Conservation (phyloP, 2,113 vertebrate genomes). For the Chaenogobius annularis region DNA sequence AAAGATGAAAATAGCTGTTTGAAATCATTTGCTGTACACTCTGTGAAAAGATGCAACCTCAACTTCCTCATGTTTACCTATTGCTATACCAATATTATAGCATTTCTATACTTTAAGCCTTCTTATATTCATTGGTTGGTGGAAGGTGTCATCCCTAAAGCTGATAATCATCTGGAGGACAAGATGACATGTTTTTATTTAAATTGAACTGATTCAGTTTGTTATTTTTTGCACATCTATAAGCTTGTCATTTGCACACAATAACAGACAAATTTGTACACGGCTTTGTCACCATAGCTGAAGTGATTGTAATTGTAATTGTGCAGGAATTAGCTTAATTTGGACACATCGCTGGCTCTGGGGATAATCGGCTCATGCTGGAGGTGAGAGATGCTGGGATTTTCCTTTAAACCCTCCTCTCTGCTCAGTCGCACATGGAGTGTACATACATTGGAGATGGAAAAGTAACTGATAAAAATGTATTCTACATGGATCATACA, state of each 20-base stretch:
- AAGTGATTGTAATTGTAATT: slow-evolving; percentile 49
- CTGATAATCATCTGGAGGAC: slow-evolving; percentile 7
- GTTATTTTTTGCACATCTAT: slow-evolving; percentile 25
- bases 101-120: background rate
- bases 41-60: too few relatives aligned
- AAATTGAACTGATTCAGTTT: slow-evolving; percentile 22
- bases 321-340: slow-evolving; percentile 56
- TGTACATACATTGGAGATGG: background rate
- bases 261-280: slow-evolving; percentile 33
- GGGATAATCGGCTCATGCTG: slow-evolving; percentile 58
- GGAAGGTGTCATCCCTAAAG: slow-evolving; percentile 12
- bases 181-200: slow-evolving; percentile 7
- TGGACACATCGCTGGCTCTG: slow-evolving; percentile 23
- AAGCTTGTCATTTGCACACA: slow-evolving; percentile 33
- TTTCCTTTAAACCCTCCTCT: slow-evolving; percentile 49
- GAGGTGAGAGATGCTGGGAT: slow-evolving; percentile 35
- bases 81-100: background rate
- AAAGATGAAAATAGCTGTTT: too few relatives aligned
- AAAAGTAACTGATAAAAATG: too few relatives aligned
- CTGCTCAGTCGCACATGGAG: slow-evolving; percentile 44
- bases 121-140: background rate
- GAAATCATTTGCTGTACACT: too few relatives aligned
- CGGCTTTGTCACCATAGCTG: slow-evolving; percentile 42
- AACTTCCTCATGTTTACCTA: background rate
- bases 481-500: too few relatives aligned